These are phyloP conservation scores for Hesperophylax magnus DNA, from an alignment of 1,140 invertebrate genomes.

Conservation along the genomic window DNA sequence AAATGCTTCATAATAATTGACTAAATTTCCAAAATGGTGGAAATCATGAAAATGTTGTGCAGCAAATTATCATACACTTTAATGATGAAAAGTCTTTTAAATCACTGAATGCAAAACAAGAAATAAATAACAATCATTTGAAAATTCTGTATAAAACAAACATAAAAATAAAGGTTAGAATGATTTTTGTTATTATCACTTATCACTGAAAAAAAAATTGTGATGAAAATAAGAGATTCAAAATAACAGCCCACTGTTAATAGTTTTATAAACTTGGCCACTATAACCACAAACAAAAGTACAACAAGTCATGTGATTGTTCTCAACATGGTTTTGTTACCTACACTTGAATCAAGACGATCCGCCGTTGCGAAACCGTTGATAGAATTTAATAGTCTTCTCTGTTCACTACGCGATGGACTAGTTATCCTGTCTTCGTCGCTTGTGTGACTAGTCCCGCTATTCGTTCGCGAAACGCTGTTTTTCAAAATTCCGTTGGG, in stretches of 20 bases:
- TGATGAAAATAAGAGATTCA: slow-evolving; percentile 11
- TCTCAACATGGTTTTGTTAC: neutral
- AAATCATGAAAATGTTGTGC: too few relatives aligned
- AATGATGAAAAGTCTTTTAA: too few relatives aligned
- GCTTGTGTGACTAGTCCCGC: slow-evolving; percentile 35
- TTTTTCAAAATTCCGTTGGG: slow-evolving; percentile 37
- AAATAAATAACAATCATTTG: too few relatives aligned
- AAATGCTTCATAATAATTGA: too few relatives aligned
- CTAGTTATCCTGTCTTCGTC: slow-evolving; percentile 45
- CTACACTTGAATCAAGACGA: neutral
- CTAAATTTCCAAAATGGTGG: too few relatives aligned
- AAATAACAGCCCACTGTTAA: slow-evolving; percentile 2
- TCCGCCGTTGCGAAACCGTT: neutral
- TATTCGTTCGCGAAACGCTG: slow-evolving; percentile 33
- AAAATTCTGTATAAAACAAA: too few relatives aligned
- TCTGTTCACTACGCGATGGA: slow-evolving; percentile 23
- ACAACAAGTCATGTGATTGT: slow-evolving; percentile 1
- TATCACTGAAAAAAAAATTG: too few relatives aligned
- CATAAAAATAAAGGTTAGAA: too few relatives aligned
- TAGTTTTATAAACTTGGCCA: neutral
- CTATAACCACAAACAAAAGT: slow-evolving; percentile 6
- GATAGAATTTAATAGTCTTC: slow-evolving; percentile 44
- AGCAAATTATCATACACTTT: too few relatives aligned
- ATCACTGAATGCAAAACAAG: too few relatives aligned
- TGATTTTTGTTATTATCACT: too few relatives aligned